phyloP scores from a whole-genome alignment of 2,888 invertebrate genomes.

The Spilarctia lutea region DNA sequence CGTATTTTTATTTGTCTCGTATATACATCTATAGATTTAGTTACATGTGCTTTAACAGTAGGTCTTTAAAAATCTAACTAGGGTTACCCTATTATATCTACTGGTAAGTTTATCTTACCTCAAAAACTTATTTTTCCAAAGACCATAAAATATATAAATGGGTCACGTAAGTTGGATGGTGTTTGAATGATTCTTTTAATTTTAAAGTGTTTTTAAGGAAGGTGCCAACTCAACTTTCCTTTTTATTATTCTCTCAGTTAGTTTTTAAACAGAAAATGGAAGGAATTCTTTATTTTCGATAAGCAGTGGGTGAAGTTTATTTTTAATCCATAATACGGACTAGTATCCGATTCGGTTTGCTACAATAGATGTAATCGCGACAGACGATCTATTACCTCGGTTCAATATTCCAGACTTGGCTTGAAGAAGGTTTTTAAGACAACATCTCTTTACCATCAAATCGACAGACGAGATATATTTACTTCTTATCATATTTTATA shows the following conservation, averaged over 20 bases:
- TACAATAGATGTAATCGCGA: conserved; percentile 34
- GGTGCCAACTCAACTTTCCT: neutral
- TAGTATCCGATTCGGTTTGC: conserved; percentile 26
- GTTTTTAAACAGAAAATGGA: conserved; percentile 4
- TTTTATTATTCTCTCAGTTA: neutral
- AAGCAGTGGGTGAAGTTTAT: neutral
- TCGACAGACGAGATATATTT: neutral
- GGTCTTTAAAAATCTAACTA: no score
- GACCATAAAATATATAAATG: neutral
- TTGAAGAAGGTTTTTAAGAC: conserved; percentile 4
- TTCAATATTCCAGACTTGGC: conserved; percentile 26
- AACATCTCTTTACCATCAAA: neutral
- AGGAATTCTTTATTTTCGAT: conserved; percentile 15
- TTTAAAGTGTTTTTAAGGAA: neutral
- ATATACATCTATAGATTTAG: neutral
- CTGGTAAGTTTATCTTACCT: neutral
- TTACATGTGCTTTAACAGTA: neutral
- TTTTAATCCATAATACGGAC: conserved; percentile 31
- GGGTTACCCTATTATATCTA: no score
- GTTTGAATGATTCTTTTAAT: neutral
- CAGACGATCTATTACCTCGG: conserved; percentile 33
- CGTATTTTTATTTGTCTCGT: neutral
- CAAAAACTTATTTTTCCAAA: neutral
- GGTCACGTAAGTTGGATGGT: neutral
- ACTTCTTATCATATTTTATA: neutral